A percentile compares a stretch with the other conserved stretches of the same genome.
These are phyloP conservation scores for Sisor rabdophorus DNA, from an alignment of 2,113 vertebrate genomes.

Conservation along the genomic window DNA sequence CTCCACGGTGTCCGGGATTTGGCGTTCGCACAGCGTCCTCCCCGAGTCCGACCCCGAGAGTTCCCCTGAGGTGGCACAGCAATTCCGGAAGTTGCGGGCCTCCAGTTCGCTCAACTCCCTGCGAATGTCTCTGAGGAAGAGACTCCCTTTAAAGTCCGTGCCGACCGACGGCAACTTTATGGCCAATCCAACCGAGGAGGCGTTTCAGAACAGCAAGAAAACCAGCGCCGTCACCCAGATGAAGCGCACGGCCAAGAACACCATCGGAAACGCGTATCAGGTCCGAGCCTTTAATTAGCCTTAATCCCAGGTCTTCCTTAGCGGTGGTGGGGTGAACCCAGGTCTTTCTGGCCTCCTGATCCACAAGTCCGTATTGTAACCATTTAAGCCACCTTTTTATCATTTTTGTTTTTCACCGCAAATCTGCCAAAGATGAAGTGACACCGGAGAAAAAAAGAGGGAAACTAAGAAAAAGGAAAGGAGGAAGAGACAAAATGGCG, in stretches of 20 bases:
- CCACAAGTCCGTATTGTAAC: no score
- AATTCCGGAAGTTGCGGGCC: conserved; percentile 65
- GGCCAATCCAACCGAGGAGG: conserved; percentile 69
- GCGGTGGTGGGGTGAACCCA: no score
- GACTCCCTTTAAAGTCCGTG: conserved; percentile 73
- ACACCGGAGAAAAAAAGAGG: no score
- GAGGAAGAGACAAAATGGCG: no score
- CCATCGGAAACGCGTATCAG: conserved; percentile 79
- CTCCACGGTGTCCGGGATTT: conserved; percentile 62
- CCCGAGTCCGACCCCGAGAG: conserved; percentile 69
- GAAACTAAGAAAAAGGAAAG: no score
- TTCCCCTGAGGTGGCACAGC: conserved; percentile 64
- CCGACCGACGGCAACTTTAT: conserved; percentile 67
- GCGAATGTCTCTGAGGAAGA: conserved; percentile 78
- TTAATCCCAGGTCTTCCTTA: no score
- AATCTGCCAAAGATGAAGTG: no score
- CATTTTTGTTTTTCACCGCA: no score
- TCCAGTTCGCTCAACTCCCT: conserved; percentile 74
- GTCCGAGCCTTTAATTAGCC: conserved; percentile 54
- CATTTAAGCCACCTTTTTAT: no score
- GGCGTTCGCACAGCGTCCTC: conserved; percentile 72
- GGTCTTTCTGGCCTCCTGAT: no score
- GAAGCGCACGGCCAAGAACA: conserved; percentile 74
- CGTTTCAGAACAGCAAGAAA: conserved; percentile 65
- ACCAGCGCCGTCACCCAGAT: conserved; percentile 63